phyloP scores from a whole-genome alignment of 1,140 invertebrate species.

The Trachymyrmex cornetzi region DNA sequence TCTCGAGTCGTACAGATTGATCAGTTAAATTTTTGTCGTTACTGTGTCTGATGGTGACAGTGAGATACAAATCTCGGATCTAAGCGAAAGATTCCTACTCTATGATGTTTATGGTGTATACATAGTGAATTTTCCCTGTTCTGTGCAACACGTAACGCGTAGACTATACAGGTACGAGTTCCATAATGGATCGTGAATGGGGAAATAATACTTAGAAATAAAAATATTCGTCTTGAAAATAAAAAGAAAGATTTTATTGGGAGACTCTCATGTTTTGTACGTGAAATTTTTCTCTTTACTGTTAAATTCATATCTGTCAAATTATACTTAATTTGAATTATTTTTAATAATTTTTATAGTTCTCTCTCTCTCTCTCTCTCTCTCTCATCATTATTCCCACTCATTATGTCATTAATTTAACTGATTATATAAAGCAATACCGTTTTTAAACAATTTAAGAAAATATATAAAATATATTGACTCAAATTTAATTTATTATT shows the following conservation, averaged over 20 bases:
- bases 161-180: neutral
- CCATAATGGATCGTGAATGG: neutral
- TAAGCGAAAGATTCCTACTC: neutral
- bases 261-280: neutral
- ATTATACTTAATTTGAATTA: too few relatives aligned
- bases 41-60: neutral
- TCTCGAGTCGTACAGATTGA: neutral
- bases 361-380: too few relatives aligned
- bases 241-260: neutral
- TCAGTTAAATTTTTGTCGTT: neutral
- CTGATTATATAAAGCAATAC: too few relatives aligned
- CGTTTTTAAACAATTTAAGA: too few relatives aligned
- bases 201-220: neutral
- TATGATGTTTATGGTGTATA: neutral
- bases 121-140: constrained; percentile 18
- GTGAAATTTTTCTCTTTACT: neutral
- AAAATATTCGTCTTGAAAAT: constrained; percentile 2
- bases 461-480: too few relatives aligned
- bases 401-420: too few relatives aligned
- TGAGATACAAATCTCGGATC: neutral
- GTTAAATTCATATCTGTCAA: too few relatives aligned
- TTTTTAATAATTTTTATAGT: too few relatives aligned
- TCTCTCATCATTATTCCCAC: too few relatives aligned
- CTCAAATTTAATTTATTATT: too few relatives aligned
- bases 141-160: neutral